phyloP scores from a whole-genome alignment of 1,140 invertebrate species.

The Leptinotarsa lineolata region DNA sequence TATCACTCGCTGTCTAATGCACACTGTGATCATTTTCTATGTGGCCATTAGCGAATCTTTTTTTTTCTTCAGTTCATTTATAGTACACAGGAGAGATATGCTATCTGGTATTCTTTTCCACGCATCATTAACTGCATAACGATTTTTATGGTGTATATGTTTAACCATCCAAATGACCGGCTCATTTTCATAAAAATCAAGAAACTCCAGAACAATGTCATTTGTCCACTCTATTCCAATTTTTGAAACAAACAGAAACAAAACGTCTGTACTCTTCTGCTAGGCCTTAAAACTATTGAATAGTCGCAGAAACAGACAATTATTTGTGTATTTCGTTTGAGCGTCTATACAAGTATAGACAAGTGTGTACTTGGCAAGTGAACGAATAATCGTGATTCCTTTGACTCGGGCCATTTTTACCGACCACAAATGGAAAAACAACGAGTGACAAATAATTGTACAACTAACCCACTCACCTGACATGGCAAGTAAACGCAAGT shows the following conservation, averaged over 20 bases:
- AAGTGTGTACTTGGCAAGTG: slow-evolving; percentile 22
- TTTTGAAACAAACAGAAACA: too few species aligned
- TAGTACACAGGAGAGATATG: not conserved
- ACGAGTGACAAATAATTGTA: slow-evolving; percentile 17
- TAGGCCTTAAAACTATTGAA: too few species aligned
- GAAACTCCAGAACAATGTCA: slow-evolving; percentile 7
- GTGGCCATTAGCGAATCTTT: slow-evolving; percentile 20
- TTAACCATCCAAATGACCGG: slow-evolving; percentile 30
- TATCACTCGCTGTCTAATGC: too few species aligned
- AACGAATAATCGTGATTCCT: slow-evolving; percentile 23
- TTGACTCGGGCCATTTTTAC: slow-evolving; percentile 1
- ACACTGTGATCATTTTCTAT: too few species aligned
- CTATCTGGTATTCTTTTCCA: slow-evolving; percentile 31
- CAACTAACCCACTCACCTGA: slow-evolving; percentile 19
- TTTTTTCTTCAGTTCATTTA: slow-evolving; percentile 14
- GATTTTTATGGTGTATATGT: slow-evolving; percentile 27
- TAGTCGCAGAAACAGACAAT: not conserved
- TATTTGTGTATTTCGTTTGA: slow-evolving; percentile 8
- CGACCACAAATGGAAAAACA: slow-evolving; percentile 13
- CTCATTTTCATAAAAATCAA: slow-evolving; percentile 30
- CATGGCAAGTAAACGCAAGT: not conserved
- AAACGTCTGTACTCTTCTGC: not conserved
- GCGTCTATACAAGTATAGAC: slow-evolving; percentile 1
- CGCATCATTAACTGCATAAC: slow-evolving; percentile 27
- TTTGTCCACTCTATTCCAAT: too few species aligned